phyloP scores from a whole-genome alignment of 2,113 vertebrate genomes.

The Brachypteracias leptosomus region DNA sequence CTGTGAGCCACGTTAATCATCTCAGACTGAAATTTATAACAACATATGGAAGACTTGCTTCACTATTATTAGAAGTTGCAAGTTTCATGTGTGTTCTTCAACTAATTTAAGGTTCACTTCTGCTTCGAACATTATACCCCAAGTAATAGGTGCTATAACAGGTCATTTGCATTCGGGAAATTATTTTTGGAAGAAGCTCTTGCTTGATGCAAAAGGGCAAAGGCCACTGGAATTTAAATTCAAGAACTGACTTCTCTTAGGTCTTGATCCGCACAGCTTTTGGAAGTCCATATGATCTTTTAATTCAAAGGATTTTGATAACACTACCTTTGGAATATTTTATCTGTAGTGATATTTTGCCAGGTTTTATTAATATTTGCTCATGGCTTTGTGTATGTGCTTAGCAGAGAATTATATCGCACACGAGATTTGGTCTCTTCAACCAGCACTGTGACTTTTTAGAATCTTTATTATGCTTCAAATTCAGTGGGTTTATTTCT shows the following conservation, averaged over 20 bases:
- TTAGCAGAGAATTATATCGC: not conserved
- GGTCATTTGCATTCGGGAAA: conserved; percentile 35
- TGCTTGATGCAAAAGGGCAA: conserved; percentile 23
- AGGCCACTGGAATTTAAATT: not conserved
- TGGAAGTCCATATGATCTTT: not conserved
- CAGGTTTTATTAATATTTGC: not conserved
- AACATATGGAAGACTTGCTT: conserved; percentile 33
- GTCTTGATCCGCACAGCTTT: not conserved
- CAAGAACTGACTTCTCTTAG: not conserved
- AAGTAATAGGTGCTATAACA: conserved; percentile 1
- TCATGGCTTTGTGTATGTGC: not conserved
- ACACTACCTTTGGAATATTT: not conserved
- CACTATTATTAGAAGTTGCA: conserved; percentile 49
- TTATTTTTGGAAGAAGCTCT: conserved; percentile 38
- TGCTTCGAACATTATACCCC: not conserved
- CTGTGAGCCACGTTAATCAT: conserved; percentile 41
- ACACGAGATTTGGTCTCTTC: not conserved
- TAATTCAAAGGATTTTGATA: not conserved
- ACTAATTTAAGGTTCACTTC: not conserved
- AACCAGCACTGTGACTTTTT: not conserved
- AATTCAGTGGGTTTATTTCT: not conserved
- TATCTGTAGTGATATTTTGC: not conserved
- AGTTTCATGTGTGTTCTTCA: conserved; percentile 19
- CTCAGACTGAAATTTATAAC: conserved; percentile 32
- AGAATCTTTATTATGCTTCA: not conserved